Percentiles rank a stretch among this genome's conserved stretches.
Conservation (phyloP, 2,113 vertebrate genomes). For the Callospermophilus lateralis region DNA sequence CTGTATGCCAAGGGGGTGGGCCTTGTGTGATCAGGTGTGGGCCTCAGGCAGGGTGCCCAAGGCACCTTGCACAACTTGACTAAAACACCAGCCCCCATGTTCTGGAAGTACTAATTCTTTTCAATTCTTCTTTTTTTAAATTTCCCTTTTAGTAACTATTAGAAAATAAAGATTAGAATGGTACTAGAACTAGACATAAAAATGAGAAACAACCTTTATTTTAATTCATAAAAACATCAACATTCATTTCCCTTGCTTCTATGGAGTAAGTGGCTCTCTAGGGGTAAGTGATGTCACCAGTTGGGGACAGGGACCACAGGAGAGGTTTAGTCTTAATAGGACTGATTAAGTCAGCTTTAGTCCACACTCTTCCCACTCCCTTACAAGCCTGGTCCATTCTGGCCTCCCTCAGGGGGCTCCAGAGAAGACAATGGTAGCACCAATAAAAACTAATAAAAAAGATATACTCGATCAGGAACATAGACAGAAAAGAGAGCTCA, state of each 20-base stretch:
- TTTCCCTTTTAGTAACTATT: neutral
- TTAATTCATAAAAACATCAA: neutral
- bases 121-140: neutral
- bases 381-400: no score
- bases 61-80: accelerated
- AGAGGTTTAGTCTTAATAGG: neutral
- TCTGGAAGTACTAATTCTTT: neutral
- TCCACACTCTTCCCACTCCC: neutral
- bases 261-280: neutral
- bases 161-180: neutral
- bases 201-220: neutral
- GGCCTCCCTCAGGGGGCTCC: neutral
- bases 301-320: accelerated
- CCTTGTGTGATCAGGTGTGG: no score
- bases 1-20: neutral
- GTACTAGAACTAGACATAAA: neutral
- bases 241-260: neutral
- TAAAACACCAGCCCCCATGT: neutral
- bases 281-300: neutral
- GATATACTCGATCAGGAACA: accelerated
- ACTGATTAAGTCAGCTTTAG: neutral
- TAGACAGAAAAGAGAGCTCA: neutral
- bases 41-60: accelerated
- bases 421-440: neutral
- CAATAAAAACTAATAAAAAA: neutral